A percentile compares a stretch with the other conserved stretches of the same genome.
Conservation (phyloP, 2,888 invertebrate species). For the Platycheirus rosarum region DNA sequence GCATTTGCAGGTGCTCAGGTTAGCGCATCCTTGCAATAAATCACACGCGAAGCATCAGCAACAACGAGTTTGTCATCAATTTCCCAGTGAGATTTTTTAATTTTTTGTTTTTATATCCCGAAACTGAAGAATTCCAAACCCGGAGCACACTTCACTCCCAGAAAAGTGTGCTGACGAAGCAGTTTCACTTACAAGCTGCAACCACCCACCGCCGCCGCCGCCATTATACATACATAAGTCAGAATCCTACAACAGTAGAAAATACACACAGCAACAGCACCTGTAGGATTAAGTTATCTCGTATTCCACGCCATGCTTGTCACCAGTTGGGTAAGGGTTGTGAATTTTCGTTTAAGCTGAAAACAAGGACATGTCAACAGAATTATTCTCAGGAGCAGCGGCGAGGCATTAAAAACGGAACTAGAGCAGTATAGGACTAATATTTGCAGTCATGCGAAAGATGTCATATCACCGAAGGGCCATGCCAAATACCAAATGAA, state of each 20-base stretch:
- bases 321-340: constrained; percentile 31
- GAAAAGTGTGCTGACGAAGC: no score
- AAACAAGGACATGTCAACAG: no score
- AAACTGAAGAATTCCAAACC: constrained; percentile 6
- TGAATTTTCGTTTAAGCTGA: not conserved
- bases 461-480: no score
- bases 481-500: not conserved
- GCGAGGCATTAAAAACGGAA: not conserved
- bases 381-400: not conserved
- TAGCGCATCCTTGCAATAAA: constrained; percentile 13
- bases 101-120: no score
- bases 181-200: no score
- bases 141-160: no score
- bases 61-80: constrained; percentile 35
- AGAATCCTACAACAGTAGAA: no score
- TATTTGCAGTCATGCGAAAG: constrained; percentile 1
- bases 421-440: constrained; percentile 1
- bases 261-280: constrained; percentile 11
- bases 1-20: constrained; percentile 3
- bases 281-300: constrained; percentile 32
- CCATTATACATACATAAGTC: no score
- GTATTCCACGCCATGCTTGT: constrained; percentile 39
- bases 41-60: not conserved
- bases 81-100: constrained; percentile 27
- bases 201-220: no score